Percentiles rank a stretch among this genome's conserved stretches.
Conservation (phyloP, 2,888 invertebrate species). For the Polymixis flavicincta region DNA sequence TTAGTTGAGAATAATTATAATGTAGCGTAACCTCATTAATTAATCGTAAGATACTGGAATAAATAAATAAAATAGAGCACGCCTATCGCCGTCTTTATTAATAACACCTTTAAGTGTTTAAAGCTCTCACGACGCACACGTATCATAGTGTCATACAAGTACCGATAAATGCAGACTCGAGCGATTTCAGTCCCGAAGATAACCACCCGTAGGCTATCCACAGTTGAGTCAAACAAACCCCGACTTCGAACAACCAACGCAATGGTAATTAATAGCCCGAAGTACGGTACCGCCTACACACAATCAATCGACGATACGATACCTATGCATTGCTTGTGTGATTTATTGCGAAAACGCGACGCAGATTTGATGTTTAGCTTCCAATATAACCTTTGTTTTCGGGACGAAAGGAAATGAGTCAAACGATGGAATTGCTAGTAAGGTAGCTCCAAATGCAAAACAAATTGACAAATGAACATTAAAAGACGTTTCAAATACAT, state of each 20-base stretch:
- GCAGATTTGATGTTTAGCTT: constrained; percentile 36
- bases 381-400: constrained; percentile 21
- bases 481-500: constrained; percentile 42
- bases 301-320: constrained; percentile 38
- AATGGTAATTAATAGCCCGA: constrained; percentile 35
- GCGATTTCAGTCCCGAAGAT: constrained; percentile 72
- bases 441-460: constrained; percentile 27
- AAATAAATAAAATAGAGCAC: constrained; percentile 41
- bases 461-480: constrained; percentile 40
- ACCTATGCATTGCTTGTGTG: constrained; percentile 19
- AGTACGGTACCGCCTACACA: constrained; percentile 34
- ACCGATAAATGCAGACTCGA: constrained; percentile 77
- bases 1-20: not conserved
- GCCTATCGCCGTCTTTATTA: constrained; percentile 25
- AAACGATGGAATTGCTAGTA: constrained; percentile 16
- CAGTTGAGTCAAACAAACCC: constrained; percentile 28
- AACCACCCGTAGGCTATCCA: constrained; percentile 49
- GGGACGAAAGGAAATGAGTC: constrained; percentile 34
- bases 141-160: constrained; percentile 65
- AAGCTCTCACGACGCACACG: constrained; percentile 25
- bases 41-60: constrained; percentile 20
- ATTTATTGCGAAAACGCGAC: constrained; percentile 39
- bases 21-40: constrained; percentile 14
- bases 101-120: constrained; percentile 42
- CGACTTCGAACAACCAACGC: constrained; percentile 24